A percentile compares a stretch with the other conserved stretches of the same genome.
These are phyloP conservation scores for Diacarnus erythraeanus DNA, from an alignment of 37 sponge, comb jelly and placozoan species.

Conservation along the genomic window DNA sequence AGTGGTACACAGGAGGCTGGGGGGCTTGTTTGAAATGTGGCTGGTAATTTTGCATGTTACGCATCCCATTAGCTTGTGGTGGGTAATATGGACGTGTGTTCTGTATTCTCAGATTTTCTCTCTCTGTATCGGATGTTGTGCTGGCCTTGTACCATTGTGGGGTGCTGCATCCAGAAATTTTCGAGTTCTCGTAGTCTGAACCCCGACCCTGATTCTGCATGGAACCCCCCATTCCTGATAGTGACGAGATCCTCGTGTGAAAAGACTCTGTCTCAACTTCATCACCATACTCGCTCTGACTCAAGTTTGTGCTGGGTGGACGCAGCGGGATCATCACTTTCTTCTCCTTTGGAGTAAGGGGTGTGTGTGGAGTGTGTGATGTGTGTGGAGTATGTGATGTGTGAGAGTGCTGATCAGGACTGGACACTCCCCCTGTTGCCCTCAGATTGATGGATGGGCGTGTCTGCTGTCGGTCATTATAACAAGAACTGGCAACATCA, in stretches of 20 bases:
- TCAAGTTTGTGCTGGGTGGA: slow-evolving; percentile 38
- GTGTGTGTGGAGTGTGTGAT: slow-evolving; percentile 3
- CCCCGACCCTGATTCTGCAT: not conserved
- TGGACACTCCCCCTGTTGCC: not conserved
- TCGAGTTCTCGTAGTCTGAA: not conserved
- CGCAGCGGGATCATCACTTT: slow-evolving; percentile 41
- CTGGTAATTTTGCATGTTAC: not conserved
- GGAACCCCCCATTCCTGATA: slow-evolving; percentile 8
- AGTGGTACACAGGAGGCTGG: slow-evolving; percentile 5
- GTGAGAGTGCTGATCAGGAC: not conserved
- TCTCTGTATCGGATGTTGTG: slow-evolving; percentile 38
- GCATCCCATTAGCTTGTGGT: not conserved
- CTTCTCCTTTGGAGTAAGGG: slow-evolving; percentile 52
- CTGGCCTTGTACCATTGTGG: slow-evolving; percentile 57
- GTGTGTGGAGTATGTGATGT: not conserved
- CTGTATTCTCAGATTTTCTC: slow-evolving; percentile 18
- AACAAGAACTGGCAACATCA: slow-evolving; percentile 43
- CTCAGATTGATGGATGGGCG: slow-evolving; percentile 32
- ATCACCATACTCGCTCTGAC: slow-evolving; percentile 24
- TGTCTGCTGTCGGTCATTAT: slow-evolving; percentile 10
- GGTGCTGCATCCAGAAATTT: slow-evolving; percentile 13
- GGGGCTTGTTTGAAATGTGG: no score
- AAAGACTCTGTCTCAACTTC: slow-evolving; percentile 29
- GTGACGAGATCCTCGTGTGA: not conserved
- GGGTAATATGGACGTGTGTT: not conserved